Base-by-base conservation (phyloP, 1,140 invertebrate species). In the Venturia canescens region DNA sequence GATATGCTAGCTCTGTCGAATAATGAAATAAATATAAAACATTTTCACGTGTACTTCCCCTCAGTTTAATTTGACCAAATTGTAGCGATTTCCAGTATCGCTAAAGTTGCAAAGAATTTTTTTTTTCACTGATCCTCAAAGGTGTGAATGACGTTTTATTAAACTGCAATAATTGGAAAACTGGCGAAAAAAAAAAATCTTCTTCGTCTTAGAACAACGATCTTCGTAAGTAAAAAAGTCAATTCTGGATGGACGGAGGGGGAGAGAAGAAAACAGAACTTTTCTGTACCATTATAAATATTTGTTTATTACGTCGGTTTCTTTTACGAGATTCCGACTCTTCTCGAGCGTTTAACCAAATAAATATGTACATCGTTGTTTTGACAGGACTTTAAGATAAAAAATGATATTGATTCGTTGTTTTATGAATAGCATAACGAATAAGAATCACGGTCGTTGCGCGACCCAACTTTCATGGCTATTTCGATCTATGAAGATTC, bases 21-120 rank as follows among this genome's bases (percentile, higher is more conserved):
- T 72, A 72, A 50, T 50, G 26, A 72, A 72, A 50, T 50, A 48
- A 72, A 72, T 72, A 72, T 72, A 72, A 38, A 72, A 72, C 38
- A 34, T 44, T 72, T 70, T 72, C 21, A 72, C 50, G 38, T 11
- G 21, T 72, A 72, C 16, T 38, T 23, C 1, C 50, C 21, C 21
- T 18, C 18, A 38, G 18, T 31, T 70, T 70, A 31, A 31, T 70
- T 26, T 38, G 29, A 16, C 31, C 53, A 9, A n/a, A 16, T n/a
- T 0, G 21, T 5, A 57, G 1, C 53, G 21, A 57, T 9, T 44
- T 44, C 7, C 38, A 44, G 38, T 44, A 1, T 9, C 13, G n/a
- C n/a, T n/a, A n/a, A 9, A 44, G 13, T 11, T 13, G 38, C 38
- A 44, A 5, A 11, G 2, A 44, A 44, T 11, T 13, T 44, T 44